Conservation (phyloP, 1,140 invertebrate species). For the Megathymus violae region DNA sequence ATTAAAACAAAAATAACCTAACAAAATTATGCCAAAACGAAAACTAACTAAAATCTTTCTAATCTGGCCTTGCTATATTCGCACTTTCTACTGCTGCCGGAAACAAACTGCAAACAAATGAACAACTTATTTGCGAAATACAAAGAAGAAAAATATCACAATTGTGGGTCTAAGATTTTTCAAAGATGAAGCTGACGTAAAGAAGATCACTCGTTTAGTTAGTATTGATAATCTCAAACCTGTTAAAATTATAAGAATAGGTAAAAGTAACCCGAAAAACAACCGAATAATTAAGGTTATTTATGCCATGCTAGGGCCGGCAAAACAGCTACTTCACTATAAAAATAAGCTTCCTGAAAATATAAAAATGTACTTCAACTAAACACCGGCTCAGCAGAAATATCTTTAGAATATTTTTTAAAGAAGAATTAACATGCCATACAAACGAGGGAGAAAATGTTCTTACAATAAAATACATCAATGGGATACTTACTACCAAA, state of each 20-base stretch:
- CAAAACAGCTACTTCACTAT: conserved; percentile 4
- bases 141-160: conserved; percentile 5
- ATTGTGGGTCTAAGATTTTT: conserved; percentile 1
- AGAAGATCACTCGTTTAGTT: background rate
- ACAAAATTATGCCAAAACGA: conserved; percentile 3
- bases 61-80: background rate
- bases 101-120: conserved; percentile 1
- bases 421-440: background rate
- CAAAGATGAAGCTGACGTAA: background rate
- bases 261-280: conserved; percentile 12
- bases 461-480: conserved; percentile 11
- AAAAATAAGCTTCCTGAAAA: conserved; percentile 10
- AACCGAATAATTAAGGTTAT: conserved; percentile 1
- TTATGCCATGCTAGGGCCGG: background rate
- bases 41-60: background rate
- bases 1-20: background rate
- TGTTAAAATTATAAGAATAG: conserved; percentile 2
- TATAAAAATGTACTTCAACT: conserved; percentile 4
- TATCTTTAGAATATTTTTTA: background rate
- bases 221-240: background rate
- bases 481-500: too few species aligned
- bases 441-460: background rate
- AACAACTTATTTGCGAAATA: conserved; percentile 10
- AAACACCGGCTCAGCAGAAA: conserved; percentile 6
- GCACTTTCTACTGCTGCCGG: background rate